A percentile compares a stretch with the other conserved stretches of the same genome.
These are phyloP conservation scores for Synaphobranchus kaupii DNA, from an alignment of 2,797 vertebrate genomes.

Conservation along the genomic window DNA sequence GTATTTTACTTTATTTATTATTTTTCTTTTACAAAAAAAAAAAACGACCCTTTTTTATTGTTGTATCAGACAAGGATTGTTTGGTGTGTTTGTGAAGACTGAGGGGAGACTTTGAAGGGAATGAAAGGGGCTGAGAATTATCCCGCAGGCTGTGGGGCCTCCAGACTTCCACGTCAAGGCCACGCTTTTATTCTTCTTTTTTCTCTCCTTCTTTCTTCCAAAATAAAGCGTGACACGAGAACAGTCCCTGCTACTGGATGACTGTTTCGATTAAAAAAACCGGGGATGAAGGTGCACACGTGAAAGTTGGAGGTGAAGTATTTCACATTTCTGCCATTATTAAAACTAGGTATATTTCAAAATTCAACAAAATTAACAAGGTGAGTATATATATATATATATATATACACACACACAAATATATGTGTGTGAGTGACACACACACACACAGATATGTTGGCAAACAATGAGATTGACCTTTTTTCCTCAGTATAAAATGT, in stretches of 20 bases:
- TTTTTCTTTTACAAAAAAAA: neutral
- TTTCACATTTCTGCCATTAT: neutral
- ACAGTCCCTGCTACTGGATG: constrained; percentile 2
- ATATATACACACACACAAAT: neutral
- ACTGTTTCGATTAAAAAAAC: neutral
- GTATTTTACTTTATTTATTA: neutral
- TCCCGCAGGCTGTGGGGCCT: constrained; percentile 43
- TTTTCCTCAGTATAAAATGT: neutral
- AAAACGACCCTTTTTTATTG: neutral
- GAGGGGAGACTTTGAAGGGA: constrained; percentile 66
- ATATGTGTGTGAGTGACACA: neutral
- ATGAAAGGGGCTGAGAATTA: constrained; percentile 54
- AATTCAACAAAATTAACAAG: neutral
- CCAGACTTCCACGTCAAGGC: constrained; percentile 61
- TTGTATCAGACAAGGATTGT: constrained; percentile 35
- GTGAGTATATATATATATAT: neutral
- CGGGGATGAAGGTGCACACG: neutral
- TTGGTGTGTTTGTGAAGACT: constrained; percentile 51
- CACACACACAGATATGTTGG: neutral
- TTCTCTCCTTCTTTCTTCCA: constrained; percentile 4
- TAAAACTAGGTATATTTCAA: neutral
- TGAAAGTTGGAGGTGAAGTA: neutral
- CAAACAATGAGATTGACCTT: neutral
- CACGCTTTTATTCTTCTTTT: constrained; percentile 42
- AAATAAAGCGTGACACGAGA: constrained; percentile 7